These are phyloP conservation scores for Drosophila picticornis DNA, from an alignment of 2,888 invertebrate genomes.

Conservation along the genomic window DNA sequence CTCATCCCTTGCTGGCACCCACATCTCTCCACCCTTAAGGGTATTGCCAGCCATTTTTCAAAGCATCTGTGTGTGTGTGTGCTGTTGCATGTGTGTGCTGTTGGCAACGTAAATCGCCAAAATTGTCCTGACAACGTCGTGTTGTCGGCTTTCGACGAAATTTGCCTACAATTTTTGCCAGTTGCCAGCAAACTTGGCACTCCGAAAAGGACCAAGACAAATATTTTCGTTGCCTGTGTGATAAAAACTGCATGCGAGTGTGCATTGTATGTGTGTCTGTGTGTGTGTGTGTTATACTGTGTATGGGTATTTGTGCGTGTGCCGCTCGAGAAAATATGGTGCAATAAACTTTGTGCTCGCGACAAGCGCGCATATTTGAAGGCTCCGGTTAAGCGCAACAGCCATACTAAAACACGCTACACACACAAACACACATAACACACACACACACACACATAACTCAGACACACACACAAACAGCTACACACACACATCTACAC, in stretches of 20 bases:
- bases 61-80: constrained; percentile 11
- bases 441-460: constrained; percentile 3
- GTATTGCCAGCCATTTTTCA: constrained; percentile 67
- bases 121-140: constrained; percentile 58
- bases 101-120: constrained; percentile 72
- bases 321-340: constrained; percentile 60
- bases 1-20: neutral
- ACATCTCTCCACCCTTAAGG: constrained; percentile 3
- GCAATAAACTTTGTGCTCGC: constrained; percentile 65
- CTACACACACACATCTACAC: constrained; percentile 5
- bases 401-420: neutral
- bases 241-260: constrained; percentile 56
- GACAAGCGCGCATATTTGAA: constrained; percentile 74
- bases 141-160: constrained; percentile 74
- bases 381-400: constrained; percentile 60
- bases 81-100: constrained; percentile 13
- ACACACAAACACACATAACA: constrained; percentile 6
- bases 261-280: constrained; percentile 5
- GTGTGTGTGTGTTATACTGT: constrained; percentile 7
- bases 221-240: constrained; percentile 66
- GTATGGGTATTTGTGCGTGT: constrained; percentile 44
- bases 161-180: constrained; percentile 70
- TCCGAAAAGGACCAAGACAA: constrained; percentile 60
- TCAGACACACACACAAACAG: neutral
- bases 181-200: constrained; percentile 61